These are phyloP conservation scores for Dolichoris vasculosae DNA, from an alignment of 1,140 invertebrate species.

Conservation along the genomic window DNA sequence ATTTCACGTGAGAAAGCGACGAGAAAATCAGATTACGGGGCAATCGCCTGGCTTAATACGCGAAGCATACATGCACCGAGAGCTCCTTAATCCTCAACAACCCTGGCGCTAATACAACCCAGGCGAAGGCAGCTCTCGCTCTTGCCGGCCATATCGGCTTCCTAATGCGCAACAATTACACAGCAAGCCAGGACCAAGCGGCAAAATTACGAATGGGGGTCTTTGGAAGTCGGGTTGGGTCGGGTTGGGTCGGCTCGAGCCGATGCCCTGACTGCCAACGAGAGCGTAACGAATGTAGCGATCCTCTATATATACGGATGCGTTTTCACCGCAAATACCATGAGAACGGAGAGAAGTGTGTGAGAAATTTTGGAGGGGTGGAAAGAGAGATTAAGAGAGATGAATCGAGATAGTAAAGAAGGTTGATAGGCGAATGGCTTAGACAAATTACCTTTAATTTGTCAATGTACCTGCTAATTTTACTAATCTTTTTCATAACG, in stretches of 20 bases:
- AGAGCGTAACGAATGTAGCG: slow-evolving; percentile 35
- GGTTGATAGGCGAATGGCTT: not conserved
- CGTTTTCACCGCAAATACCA: slow-evolving; percentile 15
- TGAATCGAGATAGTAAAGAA: not conserved
- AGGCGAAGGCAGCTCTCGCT: not conserved
- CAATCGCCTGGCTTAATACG: not conserved
- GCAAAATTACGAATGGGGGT: slow-evolving; percentile 44
- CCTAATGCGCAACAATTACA: slow-evolving; percentile 50
- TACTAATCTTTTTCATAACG: not conserved
- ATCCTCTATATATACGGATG: not conserved
- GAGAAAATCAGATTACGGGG: slow-evolving; percentile 14
- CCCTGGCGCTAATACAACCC: slow-evolving; percentile 21
- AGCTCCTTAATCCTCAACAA: slow-evolving; percentile 49
- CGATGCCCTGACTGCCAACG: slow-evolving; percentile 7
- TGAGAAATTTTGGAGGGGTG: not conserved
- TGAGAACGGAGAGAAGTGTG: not conserved
- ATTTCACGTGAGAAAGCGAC: not conserved
- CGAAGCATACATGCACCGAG: slow-evolving; percentile 37
- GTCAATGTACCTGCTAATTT: not conserved
- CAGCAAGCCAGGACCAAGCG: not conserved
- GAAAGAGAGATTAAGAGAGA: slow-evolving; percentile 28
- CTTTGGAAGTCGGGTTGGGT: not conserved
- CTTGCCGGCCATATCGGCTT: slow-evolving; percentile 1
- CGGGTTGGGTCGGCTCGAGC: not conserved
- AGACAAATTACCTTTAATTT: slow-evolving; percentile 9